Evolutionary conservation across 2,888 invertebrate genomes (phyloP).

Genomic region (Halocaridina rubra): DNA sequence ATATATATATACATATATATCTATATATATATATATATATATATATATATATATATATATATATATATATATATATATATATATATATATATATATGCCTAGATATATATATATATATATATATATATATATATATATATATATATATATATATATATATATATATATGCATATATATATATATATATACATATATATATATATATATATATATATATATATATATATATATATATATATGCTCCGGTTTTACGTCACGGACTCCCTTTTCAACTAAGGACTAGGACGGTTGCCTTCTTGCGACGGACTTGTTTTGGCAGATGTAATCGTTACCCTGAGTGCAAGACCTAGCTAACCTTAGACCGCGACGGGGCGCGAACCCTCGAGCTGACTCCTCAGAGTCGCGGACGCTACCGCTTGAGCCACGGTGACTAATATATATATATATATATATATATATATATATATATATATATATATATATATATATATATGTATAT

Average conservation of each 20-base stretch:
- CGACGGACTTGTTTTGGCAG: no score
- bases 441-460: not conserved
- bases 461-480: not conserved
- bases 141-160: constrained; percentile 12
- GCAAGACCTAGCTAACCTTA: no score
- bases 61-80: not conserved
- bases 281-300: no score
- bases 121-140: constrained; percentile 19
- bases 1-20: not conserved
- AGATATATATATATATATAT: constrained; percentile 7
- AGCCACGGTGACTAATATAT: no score
- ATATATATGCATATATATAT: not conserved
- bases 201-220: not conserved
- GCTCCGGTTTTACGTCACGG: no score
- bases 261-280: no score
- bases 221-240: not conserved
- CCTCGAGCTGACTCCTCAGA: no score
- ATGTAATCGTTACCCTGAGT: no score
- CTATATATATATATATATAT: not conserved
- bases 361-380: no score
- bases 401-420: no score
- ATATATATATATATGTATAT: not conserved
- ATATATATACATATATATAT: not conserved
- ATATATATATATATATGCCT: not conserved
- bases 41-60: not conserved